Base-by-base conservation (phyloP, 2,888 invertebrate species). In the Lamellibrachia columna region DNA sequence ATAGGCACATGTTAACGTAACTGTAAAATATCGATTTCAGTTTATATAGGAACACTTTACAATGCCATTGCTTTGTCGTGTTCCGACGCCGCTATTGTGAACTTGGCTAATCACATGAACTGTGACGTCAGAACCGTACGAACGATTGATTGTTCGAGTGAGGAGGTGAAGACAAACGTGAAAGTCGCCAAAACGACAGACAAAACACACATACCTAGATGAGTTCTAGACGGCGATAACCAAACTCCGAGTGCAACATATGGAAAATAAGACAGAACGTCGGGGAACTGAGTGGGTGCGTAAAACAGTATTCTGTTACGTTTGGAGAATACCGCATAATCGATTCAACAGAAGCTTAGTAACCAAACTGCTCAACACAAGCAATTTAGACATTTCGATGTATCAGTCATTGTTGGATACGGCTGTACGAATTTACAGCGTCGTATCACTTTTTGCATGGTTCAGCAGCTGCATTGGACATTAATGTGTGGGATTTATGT, bases 281-380 rank as follows among this genome's bases (percentile, higher is more conserved):
- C 75, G 75, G 75, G 4, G 75, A 75, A 22, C 75, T 15, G 15
- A 15, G 6, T 3, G 15, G 75, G 22, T 22, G 11, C 11, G 11
- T 40, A 75, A 75, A 15, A 22, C 75, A 15, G 75, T 75, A 75
- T 22, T 75, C 75, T 2, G 22, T 75, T 75, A 15, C 75, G 15
- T 15, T 15, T 15, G 4, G 22, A 75, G 75, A 75, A 75, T 22
- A 75, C 75, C 75, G 22, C 75, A 75, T 6, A 75, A 75, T 75
- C 75, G 75, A 22, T 22, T 15, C 75, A 75, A 22, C 75, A 15
- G 15, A 75, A 15, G 75, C 75, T 75, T 75, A 22, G 75, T 75
- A 75, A 75, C 75, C 75, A 75, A 75, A 75, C 75, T 75, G 75
- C 75, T 75, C 75, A 75, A 75, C 75, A 22, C 75, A 75, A 75